Conservation (phyloP, 1,140 invertebrate genomes). For the Myzus persicae region DNA sequence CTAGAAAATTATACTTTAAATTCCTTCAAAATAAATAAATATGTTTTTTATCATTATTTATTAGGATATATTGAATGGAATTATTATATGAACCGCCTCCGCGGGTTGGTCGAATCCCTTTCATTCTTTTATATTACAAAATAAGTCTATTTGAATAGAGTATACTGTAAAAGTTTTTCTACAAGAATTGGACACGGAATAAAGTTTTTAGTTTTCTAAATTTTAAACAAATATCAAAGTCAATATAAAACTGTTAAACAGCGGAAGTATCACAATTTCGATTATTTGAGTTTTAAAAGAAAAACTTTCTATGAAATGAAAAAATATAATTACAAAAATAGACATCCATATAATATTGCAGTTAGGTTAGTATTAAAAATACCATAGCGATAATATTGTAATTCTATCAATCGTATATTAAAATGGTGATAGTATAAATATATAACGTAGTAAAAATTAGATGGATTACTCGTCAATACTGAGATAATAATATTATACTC, state of each 20-base stretch:
- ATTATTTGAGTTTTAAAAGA: background rate
- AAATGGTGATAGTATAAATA: too few relatives aligned
- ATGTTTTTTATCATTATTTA: slow-evolving; percentile 20
- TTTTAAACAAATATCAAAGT: background rate
- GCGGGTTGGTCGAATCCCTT: background rate
- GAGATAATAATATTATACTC: background rate
- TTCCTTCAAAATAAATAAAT: slow-evolving; percentile 15
- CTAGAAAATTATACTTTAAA: slow-evolving; percentile 1
- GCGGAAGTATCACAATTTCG: background rate
- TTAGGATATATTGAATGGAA: slow-evolving; percentile 12
- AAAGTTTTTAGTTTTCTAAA: slow-evolving; percentile 11
- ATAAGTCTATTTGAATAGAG: slow-evolving; percentile 7
- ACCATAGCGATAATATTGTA: background rate
- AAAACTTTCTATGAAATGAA: background rate
- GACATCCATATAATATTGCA: background rate
- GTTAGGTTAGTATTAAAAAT: too few relatives aligned
- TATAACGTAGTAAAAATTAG: too few relatives aligned
- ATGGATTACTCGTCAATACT: background rate
- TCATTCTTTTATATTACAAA: background rate
- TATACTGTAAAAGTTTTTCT: background rate
- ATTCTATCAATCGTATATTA: background rate
- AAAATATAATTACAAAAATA: background rate
- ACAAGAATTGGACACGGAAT: background rate
- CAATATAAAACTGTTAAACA: slow-evolving; percentile 16
- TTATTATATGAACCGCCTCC: slow-evolving; percentile 8